Conservation (phyloP, 1,140 invertebrate genomes). For the Neelides sp. region DNA sequence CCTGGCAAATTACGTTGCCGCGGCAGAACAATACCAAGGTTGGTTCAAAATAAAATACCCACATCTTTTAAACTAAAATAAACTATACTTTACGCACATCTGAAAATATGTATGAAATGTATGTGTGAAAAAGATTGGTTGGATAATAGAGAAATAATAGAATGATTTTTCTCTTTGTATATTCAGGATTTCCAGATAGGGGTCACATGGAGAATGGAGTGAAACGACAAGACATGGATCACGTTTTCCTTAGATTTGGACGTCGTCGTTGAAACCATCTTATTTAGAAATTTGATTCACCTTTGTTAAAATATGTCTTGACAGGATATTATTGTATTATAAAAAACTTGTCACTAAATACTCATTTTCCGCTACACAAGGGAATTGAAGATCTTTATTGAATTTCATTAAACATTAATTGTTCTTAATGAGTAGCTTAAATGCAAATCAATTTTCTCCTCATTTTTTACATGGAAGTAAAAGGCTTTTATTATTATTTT, state of each 20-base stretch:
- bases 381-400: too few relatives aligned
- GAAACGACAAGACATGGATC: conserved; percentile 65
- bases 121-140: neutral
- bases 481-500: too few relatives aligned
- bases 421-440: too few relatives aligned
- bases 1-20: conserved; percentile 23
- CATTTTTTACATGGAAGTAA: too few relatives aligned
- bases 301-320: too few relatives aligned
- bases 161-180: neutral
- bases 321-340: too few relatives aligned
- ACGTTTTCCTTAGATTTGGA: conserved; percentile 66
- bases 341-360: too few relatives aligned
- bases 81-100: neutral
- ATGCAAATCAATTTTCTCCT: too few relatives aligned
- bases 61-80: neutral
- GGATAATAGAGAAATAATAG: neutral
- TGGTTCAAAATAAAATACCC: conserved; percentile 2
- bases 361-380: too few relatives aligned
- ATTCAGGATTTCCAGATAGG: conserved; percentile 6
- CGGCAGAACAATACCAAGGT: conserved; percentile 22
- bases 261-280: conserved; percentile 47
- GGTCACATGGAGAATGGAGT: conserved; percentile 44
- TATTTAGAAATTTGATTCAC: too few relatives aligned
- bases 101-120: neutral
- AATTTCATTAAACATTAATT: too few relatives aligned